phyloP scores from a whole-genome alignment of 2,113 vertebrate genomes.

The Suricata suricatta region DNA sequence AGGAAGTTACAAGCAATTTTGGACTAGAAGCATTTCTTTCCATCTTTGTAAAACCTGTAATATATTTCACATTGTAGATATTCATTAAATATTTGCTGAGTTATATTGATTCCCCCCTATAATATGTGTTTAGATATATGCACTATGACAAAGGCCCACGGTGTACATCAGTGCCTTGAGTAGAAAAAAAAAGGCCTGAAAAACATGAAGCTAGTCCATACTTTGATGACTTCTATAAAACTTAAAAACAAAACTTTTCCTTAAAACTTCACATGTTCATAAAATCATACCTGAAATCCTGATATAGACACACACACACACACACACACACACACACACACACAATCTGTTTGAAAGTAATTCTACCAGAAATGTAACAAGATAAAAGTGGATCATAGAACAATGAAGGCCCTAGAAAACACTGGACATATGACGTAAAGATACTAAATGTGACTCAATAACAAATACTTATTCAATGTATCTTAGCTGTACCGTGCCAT shows the following conservation, averaged over 20 bases:
- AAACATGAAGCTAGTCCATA: not conserved
- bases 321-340: not conserved
- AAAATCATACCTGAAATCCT: not conserved
- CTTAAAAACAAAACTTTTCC: conserved; percentile 22
- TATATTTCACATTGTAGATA: conserved; percentile 35
- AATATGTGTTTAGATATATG: conserved; percentile 46
- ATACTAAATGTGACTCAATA: not conserved
- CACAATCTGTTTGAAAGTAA: not conserved
- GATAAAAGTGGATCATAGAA: not conserved
- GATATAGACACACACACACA: not conserved
- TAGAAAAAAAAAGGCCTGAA: not conserved
- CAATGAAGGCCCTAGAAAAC: not conserved
- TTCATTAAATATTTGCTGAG: conserved; percentile 61
- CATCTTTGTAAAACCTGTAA: conserved; percentile 55
- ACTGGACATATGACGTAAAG: not conserved
- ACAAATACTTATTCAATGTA: not conserved
- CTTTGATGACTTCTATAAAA: conserved; percentile 57
- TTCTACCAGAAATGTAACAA: not conserved
- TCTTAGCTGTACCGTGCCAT: not conserved
- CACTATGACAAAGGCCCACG: conserved; percentile 32
- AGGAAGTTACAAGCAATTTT: conserved; percentile 22
- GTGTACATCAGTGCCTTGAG: conserved; percentile 9
- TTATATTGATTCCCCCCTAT: conserved; percentile 44
- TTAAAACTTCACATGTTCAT: conserved; percentile 6
- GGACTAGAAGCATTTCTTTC: conserved; percentile 18